Evolutionary conservation across 2,888 invertebrate species (phyloP).

Genomic region (Oasisia sp.): DNA sequence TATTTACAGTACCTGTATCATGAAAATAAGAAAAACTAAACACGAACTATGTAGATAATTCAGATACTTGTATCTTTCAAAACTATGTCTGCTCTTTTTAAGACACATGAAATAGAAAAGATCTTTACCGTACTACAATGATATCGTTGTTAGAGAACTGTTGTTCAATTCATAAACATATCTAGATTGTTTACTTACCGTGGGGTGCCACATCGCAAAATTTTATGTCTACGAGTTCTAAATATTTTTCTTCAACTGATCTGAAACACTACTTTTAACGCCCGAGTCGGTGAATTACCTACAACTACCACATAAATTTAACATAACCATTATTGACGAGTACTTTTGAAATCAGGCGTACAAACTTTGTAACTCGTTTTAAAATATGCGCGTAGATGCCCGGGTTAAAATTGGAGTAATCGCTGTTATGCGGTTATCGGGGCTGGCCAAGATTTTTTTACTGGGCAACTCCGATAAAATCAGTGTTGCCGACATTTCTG

Average conservation of each 20-base stretch:
- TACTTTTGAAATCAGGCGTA: background rate
- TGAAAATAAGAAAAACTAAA: background rate
- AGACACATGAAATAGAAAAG: background rate
- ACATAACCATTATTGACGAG: background rate
- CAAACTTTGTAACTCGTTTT: background rate
- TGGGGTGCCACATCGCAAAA: conserved; percentile 6
- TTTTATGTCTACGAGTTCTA: background rate
- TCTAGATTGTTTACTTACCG: conserved; percentile 4
- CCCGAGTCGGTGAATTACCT: background rate
- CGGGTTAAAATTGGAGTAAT: conserved; percentile 12
- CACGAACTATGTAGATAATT: background rate
- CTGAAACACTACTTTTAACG: background rate
- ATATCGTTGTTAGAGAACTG: background rate
- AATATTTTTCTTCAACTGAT: background rate
- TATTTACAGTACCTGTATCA: background rate
- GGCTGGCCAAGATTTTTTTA: background rate
- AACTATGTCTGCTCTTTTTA: background rate
- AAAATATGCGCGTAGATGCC: background rate
- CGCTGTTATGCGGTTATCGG: conserved; percentile 4
- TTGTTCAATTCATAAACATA: background rate
- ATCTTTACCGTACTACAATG: background rate
- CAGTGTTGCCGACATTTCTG: background rate
- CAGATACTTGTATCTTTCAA: background rate
- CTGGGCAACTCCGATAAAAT: background rate
- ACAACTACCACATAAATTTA: background rate